Percentiles rank a stretch among this genome's conserved stretches.
Evolutionary conservation across 2,888 invertebrate species (phyloP).

Genomic region (Volucella zonaria): DNA sequence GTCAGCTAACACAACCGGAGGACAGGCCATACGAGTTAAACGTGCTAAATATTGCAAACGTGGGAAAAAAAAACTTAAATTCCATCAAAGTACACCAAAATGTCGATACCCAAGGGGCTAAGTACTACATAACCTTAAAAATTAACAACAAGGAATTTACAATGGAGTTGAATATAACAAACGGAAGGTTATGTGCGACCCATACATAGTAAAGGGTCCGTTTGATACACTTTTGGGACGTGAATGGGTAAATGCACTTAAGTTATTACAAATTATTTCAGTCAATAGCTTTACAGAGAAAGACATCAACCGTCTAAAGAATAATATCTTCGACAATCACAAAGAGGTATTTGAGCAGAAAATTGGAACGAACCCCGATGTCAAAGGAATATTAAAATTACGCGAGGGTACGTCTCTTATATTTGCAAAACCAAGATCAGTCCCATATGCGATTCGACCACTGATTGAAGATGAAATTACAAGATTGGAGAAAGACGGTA

Average conservation of each 20-base stretch:
- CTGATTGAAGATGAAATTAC: conserved; percentile 20
- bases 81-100: conserved; percentile 4
- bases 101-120: conserved; percentile 8
- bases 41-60: conserved; percentile 22
- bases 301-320: background rate
- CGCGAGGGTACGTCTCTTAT: background rate
- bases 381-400: conserved; percentile 40
- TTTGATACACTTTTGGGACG: conserved; percentile 13
- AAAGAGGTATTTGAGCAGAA: background rate
- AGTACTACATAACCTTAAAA: conserved; percentile 19
- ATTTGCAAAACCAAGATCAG: background rate
- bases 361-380: background rate
- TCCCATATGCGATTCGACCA: conserved; percentile 21
- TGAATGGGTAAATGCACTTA: background rate
- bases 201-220: too few species aligned
- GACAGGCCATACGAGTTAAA: conserved; percentile 12
- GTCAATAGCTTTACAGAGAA: background rate
- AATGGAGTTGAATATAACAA: background rate
- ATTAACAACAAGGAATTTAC: conserved; percentile 17
- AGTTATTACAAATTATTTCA: conserved; percentile 9
- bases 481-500: background rate
- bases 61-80: background rate
- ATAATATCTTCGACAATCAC: background rate
- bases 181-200: too few species aligned
- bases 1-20: conserved; percentile 10